Evolutionary conservation across 2,888 invertebrate species (phyloP), one percentile per base, ranked within the genome.

Genomic region (Nasonia oneida): DNA sequence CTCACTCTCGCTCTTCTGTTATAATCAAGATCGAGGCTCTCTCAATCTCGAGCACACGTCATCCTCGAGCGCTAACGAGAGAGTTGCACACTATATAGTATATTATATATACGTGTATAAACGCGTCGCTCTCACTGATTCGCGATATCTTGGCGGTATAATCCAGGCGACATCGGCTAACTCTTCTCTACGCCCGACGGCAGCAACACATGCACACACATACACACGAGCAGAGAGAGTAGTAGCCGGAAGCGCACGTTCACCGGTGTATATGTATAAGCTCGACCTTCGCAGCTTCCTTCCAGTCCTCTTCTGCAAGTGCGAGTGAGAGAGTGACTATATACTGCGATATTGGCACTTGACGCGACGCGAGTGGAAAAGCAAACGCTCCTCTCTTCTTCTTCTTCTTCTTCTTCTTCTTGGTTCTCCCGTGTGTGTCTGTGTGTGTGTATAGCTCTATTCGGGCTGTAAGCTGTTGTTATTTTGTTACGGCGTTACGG

Each of bases 251-350:
- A 73, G 83, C 75, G 74, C 74, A 74, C 81, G 81, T 81, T 61
- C 42, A 39, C 71, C 80, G 71, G 53, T 33, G n/a, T 53, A 53
- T 53, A 6, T 53, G 15, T 61, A 23, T 53, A 53, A 61, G 33
- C 37, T n/a, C 53, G 82, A 64, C 82, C 82, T 82, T 82, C 82
- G 82, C 64, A 37, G 82, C 82, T 82, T 82, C 82, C 82, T 82
- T 50, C 61, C 71, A 88, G 37, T 71, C 14, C 47, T 75, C 67
- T 29, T 78, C 67, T 33, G 64, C 79, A 77, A 37, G 57, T 33
- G 50, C n/a, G 78, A 61, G 12, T 4, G 39, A 50, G 18, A 50
- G 47, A 15, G 33, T 29, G 29, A 29, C 29, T 29, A 1, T 67
- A 14, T 67, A 14, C 67, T 8, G 29, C 67, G 29, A 29, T 67